These are phyloP conservation scores for Epinephelus fuscoguttatus DNA, from an alignment of 2,113 vertebrate genomes.

Conservation along the genomic window DNA sequence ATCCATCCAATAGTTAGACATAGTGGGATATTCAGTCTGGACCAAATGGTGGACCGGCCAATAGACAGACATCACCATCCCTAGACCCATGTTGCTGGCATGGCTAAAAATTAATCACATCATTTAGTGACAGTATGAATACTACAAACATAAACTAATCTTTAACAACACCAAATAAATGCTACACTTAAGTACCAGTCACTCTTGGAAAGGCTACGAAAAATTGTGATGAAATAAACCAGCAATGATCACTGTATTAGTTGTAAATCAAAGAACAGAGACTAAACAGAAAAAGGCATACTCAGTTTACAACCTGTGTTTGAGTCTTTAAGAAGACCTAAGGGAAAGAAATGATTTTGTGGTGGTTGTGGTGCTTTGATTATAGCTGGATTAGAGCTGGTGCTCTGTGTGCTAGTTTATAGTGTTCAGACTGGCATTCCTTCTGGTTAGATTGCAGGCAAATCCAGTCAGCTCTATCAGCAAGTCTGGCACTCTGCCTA, in stretches of 20 bases:
- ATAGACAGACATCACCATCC: not conserved
- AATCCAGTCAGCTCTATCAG: conserved; percentile 47
- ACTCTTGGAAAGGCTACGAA: not conserved
- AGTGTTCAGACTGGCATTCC: conserved; percentile 35
- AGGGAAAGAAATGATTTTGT: not conserved
- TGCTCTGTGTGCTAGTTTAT: conserved; percentile 30
- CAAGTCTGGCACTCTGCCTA: conserved; percentile 57
- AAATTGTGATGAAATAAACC: not conserved
- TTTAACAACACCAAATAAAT: not conserved
- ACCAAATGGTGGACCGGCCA: not conserved
- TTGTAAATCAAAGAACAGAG: not conserved
- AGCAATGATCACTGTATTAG: not conserved
- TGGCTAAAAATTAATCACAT: not conserved
- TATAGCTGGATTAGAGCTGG: not conserved
- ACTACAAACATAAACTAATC: not conserved
- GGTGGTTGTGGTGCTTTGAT: not conserved
- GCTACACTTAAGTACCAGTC: not conserved
- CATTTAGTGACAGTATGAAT: not conserved
- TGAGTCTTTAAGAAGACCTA: not conserved
- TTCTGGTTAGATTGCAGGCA: conserved; percentile 31
- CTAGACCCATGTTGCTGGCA: not conserved
- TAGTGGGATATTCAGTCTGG: not conserved
- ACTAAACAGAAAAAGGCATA: not conserved
- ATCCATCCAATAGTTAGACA: not conserved
- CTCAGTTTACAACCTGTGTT: not conserved